Evolutionary conservation across 1,140 invertebrate genomes (phyloP), one percentile per base, ranked within the genome.

Genomic region (Mamestra configurata): DNA sequence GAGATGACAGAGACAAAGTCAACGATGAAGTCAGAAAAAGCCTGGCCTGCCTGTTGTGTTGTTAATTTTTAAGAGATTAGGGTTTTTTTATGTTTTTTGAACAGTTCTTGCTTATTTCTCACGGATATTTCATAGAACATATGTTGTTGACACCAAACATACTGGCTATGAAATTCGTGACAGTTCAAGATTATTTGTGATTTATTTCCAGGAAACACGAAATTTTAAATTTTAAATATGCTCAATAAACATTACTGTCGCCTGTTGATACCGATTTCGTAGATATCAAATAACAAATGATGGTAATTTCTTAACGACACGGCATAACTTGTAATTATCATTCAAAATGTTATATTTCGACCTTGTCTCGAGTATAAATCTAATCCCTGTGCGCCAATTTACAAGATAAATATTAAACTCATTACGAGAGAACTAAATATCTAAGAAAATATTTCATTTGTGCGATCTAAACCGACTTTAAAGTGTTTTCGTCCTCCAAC

Each of bases 281-380:
- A 73, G 53, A 59, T 75, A 59, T 40, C 18, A 75, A n/a, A 73
- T 59, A 59, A 75, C 37, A 59, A 75, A 75, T 59, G 15, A 75
- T 20, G 37, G 31, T 24, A 37, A 75, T 75, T 75, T 43, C 31
- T 57, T 59, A 75, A 20, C 71, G 53, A 55, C 35, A 40, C 71
- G 71, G 31, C 13, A 59, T 75, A 59, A 75, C 35, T 40, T 75
- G 71, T 53, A 59, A 75, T 75, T 75, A 75, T 59, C 55, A 55
- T 75, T 59, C 71, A 59, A 43, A 59, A 75, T 43, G 71, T 75
- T 75, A 75, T 75, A 55, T 75, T 75, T 75, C 35, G 37, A 40
- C 53, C 71, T 75, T 75, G 71, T 59, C 55, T 57, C 71, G 53
- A 75, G 15, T 46, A 40, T 75, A 43, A 59, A 75, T 75, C 51